Percentiles rank a stretch among this genome's conserved stretches.
phyloP scores from a whole-genome alignment of 2,888 invertebrate genomes.

The Agrotis segetum region DNA sequence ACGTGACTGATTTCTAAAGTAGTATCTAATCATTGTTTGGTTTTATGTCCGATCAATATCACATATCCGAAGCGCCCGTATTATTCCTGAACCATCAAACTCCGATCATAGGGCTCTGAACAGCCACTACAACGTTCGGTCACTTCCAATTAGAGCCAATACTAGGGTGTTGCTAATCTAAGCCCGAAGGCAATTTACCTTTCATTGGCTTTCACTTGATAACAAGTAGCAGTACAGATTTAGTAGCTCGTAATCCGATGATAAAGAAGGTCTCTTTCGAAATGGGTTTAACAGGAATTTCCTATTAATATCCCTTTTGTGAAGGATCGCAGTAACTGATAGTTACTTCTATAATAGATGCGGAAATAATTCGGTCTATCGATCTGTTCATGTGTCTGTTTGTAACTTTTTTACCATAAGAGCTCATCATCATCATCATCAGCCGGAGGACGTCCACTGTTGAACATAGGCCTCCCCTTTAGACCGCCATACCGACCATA shows the following conservation, averaged over 20 bases:
- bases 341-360: too few relatives aligned
- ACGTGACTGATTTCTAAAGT: too few relatives aligned
- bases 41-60: too few relatives aligned
- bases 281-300: not conserved
- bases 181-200: slow-evolving; percentile 33
- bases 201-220: slow-evolving; percentile 23
- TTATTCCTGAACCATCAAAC: slow-evolving; percentile 14
- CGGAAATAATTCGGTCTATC: too few relatives aligned
- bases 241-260: slow-evolving; percentile 12
- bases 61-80: not conserved
- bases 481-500: too few relatives aligned
- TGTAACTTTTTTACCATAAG: not conserved
- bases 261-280: not conserved
- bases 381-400: not conserved
- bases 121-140: slow-evolving; percentile 11
- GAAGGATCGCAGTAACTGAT: not conserved
- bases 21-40: too few relatives aligned
- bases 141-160: slow-evolving; percentile 35
- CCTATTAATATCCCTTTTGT: not conserved
- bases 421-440: too few relatives aligned
- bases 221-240: slow-evolving; percentile 4
- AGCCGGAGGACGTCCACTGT: too few relatives aligned
- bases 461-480: too few relatives aligned
- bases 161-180: slow-evolving; percentile 22
- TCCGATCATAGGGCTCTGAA: slow-evolving; percentile 22